These are phyloP conservation scores for Coregonus clupeaformis DNA, from an alignment of 2,113 vertebrate species.

Conservation along the genomic window DNA sequence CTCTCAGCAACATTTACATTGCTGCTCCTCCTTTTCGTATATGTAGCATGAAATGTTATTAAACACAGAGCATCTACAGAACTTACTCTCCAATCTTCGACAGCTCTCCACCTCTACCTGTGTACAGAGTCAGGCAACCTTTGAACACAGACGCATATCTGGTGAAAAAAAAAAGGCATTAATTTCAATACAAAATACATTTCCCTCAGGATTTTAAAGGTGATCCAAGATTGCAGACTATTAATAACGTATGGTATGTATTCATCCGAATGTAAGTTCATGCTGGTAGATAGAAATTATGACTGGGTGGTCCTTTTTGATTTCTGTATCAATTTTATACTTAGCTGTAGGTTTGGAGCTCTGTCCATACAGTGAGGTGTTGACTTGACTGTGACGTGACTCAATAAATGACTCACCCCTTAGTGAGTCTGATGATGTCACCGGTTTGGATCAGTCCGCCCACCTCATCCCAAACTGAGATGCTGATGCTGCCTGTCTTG, in stretches of 20 bases:
- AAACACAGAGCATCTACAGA: not conserved
- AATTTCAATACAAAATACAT: slow-evolving; percentile 2
- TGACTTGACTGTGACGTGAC: not conserved
- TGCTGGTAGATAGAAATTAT: too few species aligned
- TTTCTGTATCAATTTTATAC: too few species aligned
- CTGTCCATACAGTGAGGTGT: not conserved
- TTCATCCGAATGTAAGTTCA: not conserved
- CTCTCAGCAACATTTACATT: not conserved
- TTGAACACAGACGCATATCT: slow-evolving; percentile 83
- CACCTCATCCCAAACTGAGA: slow-evolving; percentile 85
- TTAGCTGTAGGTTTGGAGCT: not conserved
- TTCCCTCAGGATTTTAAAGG: too few species aligned
- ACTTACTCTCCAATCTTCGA: slow-evolving; percentile 86
- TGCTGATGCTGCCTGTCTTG: slow-evolving; percentile 84
- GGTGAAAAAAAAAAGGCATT: slow-evolving; percentile 19
- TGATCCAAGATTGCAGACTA: not conserved
- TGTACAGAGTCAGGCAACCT: slow-evolving; percentile 83
- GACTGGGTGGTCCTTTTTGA: too few species aligned
- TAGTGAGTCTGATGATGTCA: slow-evolving; percentile 83
- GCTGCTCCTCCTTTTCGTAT: not conserved
- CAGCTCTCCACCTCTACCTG: slow-evolving; percentile 81
- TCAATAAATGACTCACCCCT: slow-evolving; percentile 72
- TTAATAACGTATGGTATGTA: not conserved
- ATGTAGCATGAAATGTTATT: not conserved
- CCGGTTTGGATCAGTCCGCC: slow-evolving; percentile 82